These are phyloP conservation scores for Leptopilina clavipes DNA, from an alignment of 1,140 invertebrate species.

Conservation along the genomic window DNA sequence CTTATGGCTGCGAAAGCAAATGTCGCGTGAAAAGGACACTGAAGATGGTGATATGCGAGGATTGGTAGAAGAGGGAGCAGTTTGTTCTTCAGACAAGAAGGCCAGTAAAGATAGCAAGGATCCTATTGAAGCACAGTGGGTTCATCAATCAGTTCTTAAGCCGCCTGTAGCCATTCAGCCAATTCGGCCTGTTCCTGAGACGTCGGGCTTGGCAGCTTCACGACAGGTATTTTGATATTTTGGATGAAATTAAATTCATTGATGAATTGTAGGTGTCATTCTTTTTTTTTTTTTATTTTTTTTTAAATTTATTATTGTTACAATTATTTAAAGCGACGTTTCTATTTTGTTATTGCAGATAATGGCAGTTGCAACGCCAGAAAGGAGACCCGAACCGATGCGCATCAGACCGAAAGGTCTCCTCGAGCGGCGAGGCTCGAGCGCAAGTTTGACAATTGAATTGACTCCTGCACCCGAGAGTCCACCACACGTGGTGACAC, in stretches of 20 bases:
- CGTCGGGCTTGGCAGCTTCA: conserved; percentile 59
- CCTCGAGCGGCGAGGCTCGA: conserved; percentile 87
- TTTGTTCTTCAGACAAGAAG: conserved; percentile 63
- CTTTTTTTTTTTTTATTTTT: no score
- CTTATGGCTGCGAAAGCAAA: conserved; percentile 76
- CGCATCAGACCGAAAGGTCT: conserved; percentile 80
- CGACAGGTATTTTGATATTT: conserved; percentile 48
- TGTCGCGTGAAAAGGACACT: conserved; percentile 74
- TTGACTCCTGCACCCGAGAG: conserved; percentile 73
- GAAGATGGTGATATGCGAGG: conserved; percentile 71
- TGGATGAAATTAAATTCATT: no score
- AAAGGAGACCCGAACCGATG: conserved; percentile 71
- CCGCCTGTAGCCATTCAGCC: conserved; percentile 61
- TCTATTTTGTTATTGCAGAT: conserved; percentile 48
- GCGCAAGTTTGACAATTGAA: conserved; percentile 87
- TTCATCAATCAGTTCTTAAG: conserved; percentile 69
- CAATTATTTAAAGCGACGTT: no score
- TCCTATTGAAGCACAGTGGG: conserved; percentile 68
- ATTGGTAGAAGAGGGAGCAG: conserved; percentile 69
- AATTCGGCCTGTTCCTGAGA: conserved; percentile 44
- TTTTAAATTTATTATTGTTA: conserved; percentile 6
- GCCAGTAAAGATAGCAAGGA: conserved; percentile 58
- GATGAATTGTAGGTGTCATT: no score
- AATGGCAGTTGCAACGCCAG: conserved; percentile 61
- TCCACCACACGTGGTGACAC: conserved; percentile 73